These are phyloP conservation scores for Myocastor coypus DNA, from an alignment of 2,113 vertebrate genomes.

Conservation along the genomic window DNA sequence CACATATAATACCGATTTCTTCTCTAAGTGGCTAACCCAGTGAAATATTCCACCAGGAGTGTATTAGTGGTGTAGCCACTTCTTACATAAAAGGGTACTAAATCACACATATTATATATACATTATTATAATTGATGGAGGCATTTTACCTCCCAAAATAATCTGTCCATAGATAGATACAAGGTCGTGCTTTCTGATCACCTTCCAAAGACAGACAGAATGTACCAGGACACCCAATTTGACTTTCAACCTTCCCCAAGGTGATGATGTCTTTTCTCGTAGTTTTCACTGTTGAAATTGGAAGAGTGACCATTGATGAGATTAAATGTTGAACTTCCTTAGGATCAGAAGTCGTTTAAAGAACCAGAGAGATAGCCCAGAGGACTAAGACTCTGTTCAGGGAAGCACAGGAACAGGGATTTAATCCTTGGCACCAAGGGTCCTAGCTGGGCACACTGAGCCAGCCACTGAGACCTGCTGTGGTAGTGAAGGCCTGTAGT, in stretches of 20 bases:
- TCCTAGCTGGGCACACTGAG: no score
- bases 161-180: not conserved
- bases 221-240: not conserved
- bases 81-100: not conserved
- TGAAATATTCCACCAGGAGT: not conserved
- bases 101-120: not conserved
- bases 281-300: not conserved
- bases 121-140: not conserved
- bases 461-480: no score
- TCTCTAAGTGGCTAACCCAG: constrained; percentile 7
- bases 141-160: not conserved
- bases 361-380: no score
- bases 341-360: not conserved
- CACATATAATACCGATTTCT: not conserved
- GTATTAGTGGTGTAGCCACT: not conserved
- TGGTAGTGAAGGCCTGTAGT: no score
- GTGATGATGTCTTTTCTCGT: not conserved
- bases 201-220: not conserved
- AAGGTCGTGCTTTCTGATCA: not conserved
- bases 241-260: not conserved
- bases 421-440: no score
- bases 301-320: constrained; percentile 5
- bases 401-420: no score
- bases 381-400: no score
- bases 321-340: not conserved